phyloP scores from a whole-genome alignment of 2,113 vertebrate genomes.

The Thalassoma bifasciatum region DNA sequence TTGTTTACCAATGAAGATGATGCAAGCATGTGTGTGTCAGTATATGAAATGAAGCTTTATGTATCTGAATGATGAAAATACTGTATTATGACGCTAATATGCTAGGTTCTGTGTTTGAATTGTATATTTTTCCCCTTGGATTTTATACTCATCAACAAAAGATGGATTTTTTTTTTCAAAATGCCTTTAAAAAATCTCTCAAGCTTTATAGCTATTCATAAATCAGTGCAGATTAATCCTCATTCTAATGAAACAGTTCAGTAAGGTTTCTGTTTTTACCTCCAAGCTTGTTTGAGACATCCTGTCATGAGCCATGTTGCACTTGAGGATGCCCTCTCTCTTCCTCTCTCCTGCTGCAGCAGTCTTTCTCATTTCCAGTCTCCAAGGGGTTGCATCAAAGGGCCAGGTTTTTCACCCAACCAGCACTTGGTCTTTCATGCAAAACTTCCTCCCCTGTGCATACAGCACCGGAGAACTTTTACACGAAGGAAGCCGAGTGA shows the following conservation, averaged over 20 bases:
- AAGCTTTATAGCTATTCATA: conserved; percentile 20
- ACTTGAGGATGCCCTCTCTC: conserved; percentile 62
- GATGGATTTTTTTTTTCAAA: conserved; percentile 41
- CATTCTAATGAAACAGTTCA: conserved; percentile 17
- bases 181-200: conserved; percentile 1
- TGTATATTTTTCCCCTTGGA: conserved; percentile 30
- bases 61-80: conserved; percentile 51
- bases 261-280: conserved; percentile 13
- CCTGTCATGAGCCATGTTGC: conserved; percentile 38
- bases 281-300: conserved; percentile 6
- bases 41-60: conserved; percentile 57
- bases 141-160: conserved; percentile 47
- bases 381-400: conserved; percentile 84
- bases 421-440: conserved; percentile 76
- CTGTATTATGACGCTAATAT: conserved; percentile 49
- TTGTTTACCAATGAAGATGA: conserved; percentile 39
- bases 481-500: conserved; percentile 67
- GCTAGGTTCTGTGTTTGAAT: conserved; percentile 24
- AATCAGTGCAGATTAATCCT: conserved; percentile 12
- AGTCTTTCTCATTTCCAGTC: conserved; percentile 83
- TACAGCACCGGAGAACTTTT: conserved; percentile 65
- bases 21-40: conserved; percentile 70
- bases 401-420: conserved; percentile 84
- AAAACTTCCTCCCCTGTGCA: conserved; percentile 68
- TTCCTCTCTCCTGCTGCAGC: conserved; percentile 66